Percentiles rank a stretch among this genome's conserved stretches.
Conservation (phyloP, 2,888 invertebrate genomes). For the Drosophila nr. medialis region DNA sequence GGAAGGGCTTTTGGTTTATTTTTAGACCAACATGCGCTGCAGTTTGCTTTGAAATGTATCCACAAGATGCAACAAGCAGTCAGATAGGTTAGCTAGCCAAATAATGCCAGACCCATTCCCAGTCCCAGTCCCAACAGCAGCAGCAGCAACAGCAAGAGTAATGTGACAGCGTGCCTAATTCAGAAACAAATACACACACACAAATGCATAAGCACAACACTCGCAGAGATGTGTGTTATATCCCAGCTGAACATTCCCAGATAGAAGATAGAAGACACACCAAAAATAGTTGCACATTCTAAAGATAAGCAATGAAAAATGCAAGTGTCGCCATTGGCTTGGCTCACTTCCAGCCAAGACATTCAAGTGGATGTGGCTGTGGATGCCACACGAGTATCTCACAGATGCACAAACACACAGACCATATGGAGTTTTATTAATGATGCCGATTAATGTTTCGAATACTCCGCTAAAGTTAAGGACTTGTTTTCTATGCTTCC, state of each 20-base stretch:
- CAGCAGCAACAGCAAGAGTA: constrained; percentile 22
- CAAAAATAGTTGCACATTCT: constrained; percentile 71
- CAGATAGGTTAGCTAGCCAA: constrained; percentile 27
- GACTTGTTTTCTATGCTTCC: constrained; percentile 8
- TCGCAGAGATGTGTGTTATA: background rate
- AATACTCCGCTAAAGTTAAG: constrained; percentile 14
- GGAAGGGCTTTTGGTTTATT: constrained; percentile 74
- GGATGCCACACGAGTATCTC: constrained; percentile 30
- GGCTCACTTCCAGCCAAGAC: constrained; percentile 61
- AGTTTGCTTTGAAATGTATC: constrained; percentile 75
- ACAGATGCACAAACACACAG: constrained; percentile 22
- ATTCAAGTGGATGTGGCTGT: constrained; percentile 33
- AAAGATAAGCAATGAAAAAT: constrained; percentile 55
- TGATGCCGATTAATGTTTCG: constrained; percentile 56
- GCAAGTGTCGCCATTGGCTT: constrained; percentile 66
- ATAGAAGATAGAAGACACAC: constrained; percentile 42
- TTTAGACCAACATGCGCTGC: constrained; percentile 59
- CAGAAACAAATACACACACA: constrained; percentile 43
- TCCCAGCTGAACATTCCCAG: constrained; percentile 41
- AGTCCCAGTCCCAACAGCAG: constrained; percentile 24
- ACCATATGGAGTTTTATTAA: constrained; percentile 57
- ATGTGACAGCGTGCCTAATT: constrained; percentile 65
- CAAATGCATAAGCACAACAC: constrained; percentile 8
- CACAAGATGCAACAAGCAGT: constrained; percentile 44
- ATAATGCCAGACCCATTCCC: constrained; percentile 37